These are phyloP conservation scores for Fregetta grallaria DNA, from an alignment of 2,113 vertebrate genomes.

Conservation along the genomic window DNA sequence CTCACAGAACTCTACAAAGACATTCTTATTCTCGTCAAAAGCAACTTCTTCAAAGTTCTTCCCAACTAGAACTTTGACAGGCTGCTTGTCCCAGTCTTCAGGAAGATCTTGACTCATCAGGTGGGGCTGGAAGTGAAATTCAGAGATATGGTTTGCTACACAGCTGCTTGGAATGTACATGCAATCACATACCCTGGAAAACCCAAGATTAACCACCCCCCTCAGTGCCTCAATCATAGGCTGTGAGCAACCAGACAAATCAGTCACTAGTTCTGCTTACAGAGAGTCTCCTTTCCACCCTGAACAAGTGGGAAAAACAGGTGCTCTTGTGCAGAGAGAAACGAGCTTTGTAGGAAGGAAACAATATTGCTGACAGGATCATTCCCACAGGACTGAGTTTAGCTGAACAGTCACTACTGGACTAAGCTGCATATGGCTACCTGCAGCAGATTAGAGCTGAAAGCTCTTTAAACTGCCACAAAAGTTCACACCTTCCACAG, in stretches of 20 bases:
- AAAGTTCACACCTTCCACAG: not conserved
- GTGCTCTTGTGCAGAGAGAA: not conserved
- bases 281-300: not conserved
- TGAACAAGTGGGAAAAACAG: not conserved
- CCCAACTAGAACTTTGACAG: constrained; percentile 91
- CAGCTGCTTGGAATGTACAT: not conserved
- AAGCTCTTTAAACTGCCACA: not conserved
- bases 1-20: constrained; percentile 98
- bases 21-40: constrained; percentile 88
- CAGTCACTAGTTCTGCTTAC: not conserved
- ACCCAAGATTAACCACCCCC: not conserved
- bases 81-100: constrained; percentile 92
- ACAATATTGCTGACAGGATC: not conserved
- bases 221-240: not conserved
- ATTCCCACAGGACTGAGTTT: not conserved
- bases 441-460: not conserved
- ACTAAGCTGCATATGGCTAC: not conserved
- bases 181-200: not conserved
- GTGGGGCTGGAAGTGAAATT: constrained; percentile 80
- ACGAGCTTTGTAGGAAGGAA: not conserved
- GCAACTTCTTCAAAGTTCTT: constrained; percentile 95
- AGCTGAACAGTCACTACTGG: not conserved
- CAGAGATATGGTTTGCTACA: not conserved
- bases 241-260: not conserved
- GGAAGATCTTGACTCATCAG: constrained; percentile 98